Conservation (phyloP, 2,113 vertebrate species). For the Columbina picui region DNA sequence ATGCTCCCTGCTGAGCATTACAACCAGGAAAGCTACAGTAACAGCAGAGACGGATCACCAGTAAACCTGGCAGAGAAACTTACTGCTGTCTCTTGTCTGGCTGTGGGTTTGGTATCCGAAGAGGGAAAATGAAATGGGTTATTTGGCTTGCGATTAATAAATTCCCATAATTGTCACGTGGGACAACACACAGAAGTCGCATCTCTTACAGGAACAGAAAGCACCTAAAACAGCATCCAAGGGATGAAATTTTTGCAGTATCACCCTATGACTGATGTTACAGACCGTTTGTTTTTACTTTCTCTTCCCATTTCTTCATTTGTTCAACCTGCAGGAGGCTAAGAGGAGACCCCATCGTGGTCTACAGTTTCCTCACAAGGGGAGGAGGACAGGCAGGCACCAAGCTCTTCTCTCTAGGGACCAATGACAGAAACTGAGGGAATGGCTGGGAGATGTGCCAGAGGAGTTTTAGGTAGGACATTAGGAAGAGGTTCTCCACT, state of each 20-base stretch:
- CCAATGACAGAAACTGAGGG: too few relatives aligned
- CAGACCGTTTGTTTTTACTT: background rate
- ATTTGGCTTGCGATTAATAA: constrained; percentile 73
- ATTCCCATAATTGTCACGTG: constrained; percentile 70
- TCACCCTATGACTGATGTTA: background rate
- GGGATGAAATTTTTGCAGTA: background rate
- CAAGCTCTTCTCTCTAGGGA: too few relatives aligned
- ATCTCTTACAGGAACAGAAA: constrained; percentile 64
- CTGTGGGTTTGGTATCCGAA: constrained; percentile 53
- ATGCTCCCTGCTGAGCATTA: constrained; percentile 81
- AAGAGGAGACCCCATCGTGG: too few relatives aligned
- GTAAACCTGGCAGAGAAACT: constrained; percentile 12
- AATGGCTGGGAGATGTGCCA: too few relatives aligned
- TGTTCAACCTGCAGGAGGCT: too few relatives aligned
- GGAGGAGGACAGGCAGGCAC: too few relatives aligned
- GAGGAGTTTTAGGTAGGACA: too few relatives aligned
- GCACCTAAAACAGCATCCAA: background rate
- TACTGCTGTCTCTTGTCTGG: constrained; percentile 62
- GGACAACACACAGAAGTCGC: constrained; percentile 25
- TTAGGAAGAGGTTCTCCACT: too few relatives aligned
- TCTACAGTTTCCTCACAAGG: too few relatives aligned
- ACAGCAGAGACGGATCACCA: constrained; percentile 53
- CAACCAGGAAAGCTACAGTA: constrained; percentile 69
- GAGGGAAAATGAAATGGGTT: constrained; percentile 72
- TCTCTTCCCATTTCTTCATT: background rate